Base-by-base conservation (phyloP, 2,113 vertebrate genomes). In the Cochlearius cochlearius region DNA sequence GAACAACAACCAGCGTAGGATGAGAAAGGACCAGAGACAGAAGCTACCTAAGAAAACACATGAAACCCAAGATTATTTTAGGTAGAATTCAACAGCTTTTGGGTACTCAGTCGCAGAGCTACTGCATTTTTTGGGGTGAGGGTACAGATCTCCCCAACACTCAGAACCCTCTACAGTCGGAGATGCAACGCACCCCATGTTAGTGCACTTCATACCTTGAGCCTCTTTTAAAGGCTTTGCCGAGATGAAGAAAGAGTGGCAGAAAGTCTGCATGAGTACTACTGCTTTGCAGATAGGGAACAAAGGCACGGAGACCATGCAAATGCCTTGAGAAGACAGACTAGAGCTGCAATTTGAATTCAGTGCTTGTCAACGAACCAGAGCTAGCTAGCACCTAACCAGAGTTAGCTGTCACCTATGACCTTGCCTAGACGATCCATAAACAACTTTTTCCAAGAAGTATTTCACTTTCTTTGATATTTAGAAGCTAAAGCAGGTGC, bases 401-500 rank as follows among this genome's bases (percentile, higher is more conserved):
- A 86, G 63, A 49, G 66, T 10, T 38, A 66, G 49, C 52, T 86
- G 52, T 18, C 71, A 88, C 88, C 77, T 75, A 47, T 50, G 23
- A 69, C 49, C 64, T 82, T 36, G 49, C 38, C 59, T 39, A 56
- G 29, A 66, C 2, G 3, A 90, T 38, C 58, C 41, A 58, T 41
- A 86, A 76, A 52, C 15, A 58, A 38, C 45, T 50, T 94, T 52
- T 67, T 47, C 45, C 53, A 85, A 72, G 56, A 86, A 21, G 32
- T 41, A 71, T 85, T 86, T 86, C 50, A 88, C 45, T 11, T 56
- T 75, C 43, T 85, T 81, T 88, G 75, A 83, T 80, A 92, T 77
- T 86, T 62, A 88, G 68, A 92, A 66, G 71, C 39, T 76, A 83
- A 92, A 90, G 78, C 27, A 93, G 78, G 78, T 90, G 45, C 63